These are phyloP conservation scores for Loris lydekkerianus DNA, from an alignment of 2,797 vertebrate genomes.

Conservation along the genomic window DNA sequence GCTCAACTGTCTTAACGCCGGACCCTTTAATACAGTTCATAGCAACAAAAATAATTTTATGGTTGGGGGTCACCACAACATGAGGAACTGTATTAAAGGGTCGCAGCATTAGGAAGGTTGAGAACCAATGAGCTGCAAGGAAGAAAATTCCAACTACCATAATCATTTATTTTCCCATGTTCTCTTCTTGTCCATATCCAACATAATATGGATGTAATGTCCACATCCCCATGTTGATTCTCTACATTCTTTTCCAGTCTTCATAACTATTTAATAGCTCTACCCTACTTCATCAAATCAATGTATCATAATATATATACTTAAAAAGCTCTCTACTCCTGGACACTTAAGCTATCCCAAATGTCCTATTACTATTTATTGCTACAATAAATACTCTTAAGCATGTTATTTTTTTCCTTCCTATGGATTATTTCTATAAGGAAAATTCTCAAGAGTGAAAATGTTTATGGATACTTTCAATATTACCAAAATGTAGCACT, in stretches of 20 bases:
- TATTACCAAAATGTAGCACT: background rate
- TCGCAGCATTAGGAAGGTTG: too few species aligned
- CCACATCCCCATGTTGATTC: background rate
- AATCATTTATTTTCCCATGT: background rate
- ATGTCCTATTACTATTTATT: background rate
- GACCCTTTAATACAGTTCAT: too few species aligned
- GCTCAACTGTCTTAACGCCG: too few species aligned
- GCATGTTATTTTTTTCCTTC: constrained; percentile 29
- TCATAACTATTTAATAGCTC: background rate
- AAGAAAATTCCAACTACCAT: background rate
- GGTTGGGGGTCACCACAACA: too few species aligned
- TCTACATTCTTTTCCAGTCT: background rate
- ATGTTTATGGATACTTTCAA: constrained; percentile 21
- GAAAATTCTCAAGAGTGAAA: constrained; percentile 8
- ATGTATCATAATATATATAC: background rate
- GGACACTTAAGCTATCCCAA: background rate
- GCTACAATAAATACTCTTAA: background rate
- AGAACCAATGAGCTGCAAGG: background rate
- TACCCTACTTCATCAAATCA: constrained; percentile 15
- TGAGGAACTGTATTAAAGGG: too few species aligned
- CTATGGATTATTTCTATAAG: background rate
- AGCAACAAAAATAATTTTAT: too few species aligned
- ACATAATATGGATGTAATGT: background rate
- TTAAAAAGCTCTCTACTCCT: constrained; percentile 34
- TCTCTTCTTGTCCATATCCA: background rate